Percentiles rank a stretch among this genome's conserved stretches.
phyloP scores from a whole-genome alignment of 2,888 invertebrate species.

The Acronicta alni region DNA sequence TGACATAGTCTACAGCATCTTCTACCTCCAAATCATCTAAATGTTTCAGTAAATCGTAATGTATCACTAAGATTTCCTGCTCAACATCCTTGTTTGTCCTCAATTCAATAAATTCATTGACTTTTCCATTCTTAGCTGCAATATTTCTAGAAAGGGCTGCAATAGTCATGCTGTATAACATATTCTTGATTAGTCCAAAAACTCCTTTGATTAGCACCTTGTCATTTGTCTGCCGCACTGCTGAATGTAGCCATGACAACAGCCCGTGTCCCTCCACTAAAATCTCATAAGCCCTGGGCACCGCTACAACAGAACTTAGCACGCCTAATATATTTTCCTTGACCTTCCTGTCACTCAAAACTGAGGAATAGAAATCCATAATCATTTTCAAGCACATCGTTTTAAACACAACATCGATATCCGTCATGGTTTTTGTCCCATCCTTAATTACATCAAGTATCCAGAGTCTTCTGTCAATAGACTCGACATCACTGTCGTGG shows the following conservation, averaged over 20 bases:
- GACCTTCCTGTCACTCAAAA: slow-evolving; percentile 90
- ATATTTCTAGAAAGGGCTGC: slow-evolving; percentile 70
- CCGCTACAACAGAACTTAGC: slow-evolving; percentile 89
- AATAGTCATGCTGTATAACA: slow-evolving; percentile 72
- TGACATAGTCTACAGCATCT: slow-evolving; percentile 68
- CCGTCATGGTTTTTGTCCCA: slow-evolving; percentile 93
- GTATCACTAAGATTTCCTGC: slow-evolving; percentile 72
- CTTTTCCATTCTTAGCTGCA: slow-evolving; percentile 60
- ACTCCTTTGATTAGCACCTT: slow-evolving; percentile 65
- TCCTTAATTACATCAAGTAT: slow-evolving; percentile 93
- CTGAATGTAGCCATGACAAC: slow-evolving; percentile 91
- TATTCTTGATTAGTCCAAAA: slow-evolving; percentile 68
- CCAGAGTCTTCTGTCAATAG: slow-evolving; percentile 92
- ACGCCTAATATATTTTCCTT: slow-evolving; percentile 92
- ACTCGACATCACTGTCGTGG: slow-evolving; percentile 93
- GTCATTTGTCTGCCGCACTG: slow-evolving; percentile 71
- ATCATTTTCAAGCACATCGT: slow-evolving; percentile 94
- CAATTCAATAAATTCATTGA: slow-evolving; percentile 66
- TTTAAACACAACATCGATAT: slow-evolving; percentile 92
- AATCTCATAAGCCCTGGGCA: slow-evolving; percentile 91
- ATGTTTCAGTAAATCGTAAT: slow-evolving; percentile 70
- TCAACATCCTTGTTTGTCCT: slow-evolving; percentile 79
- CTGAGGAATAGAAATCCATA: slow-evolving; percentile 91
- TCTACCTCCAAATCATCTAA: slow-evolving; percentile 67
- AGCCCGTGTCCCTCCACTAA: slow-evolving; percentile 92